These are phyloP conservation scores for Amphibalanus amphitrite DNA, from an alignment of 1,140 invertebrate genomes.

Conservation along the genomic window DNA sequence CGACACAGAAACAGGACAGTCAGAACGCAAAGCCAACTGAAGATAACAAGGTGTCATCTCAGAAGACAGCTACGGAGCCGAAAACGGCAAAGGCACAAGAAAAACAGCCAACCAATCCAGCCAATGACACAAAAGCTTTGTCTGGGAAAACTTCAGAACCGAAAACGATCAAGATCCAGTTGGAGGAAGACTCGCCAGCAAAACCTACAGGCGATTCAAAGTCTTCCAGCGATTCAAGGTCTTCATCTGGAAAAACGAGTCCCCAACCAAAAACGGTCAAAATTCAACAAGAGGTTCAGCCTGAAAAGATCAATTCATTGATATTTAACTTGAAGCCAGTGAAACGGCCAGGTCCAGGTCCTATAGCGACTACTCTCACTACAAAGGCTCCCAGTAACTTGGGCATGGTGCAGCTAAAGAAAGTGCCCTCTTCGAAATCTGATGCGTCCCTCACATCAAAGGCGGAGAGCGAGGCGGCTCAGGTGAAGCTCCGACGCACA, in stretches of 20 bases:
- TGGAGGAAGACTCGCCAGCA: too few species aligned
- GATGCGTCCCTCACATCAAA: neutral
- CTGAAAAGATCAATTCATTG: neutral
- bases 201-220: too few species aligned
- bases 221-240: too few species aligned
- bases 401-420: neutral
- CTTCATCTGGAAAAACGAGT: neutral
- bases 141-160: too few species aligned
- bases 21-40: too few species aligned
- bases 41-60: too few species aligned
- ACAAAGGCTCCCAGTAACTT: neutral
- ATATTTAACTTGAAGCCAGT: neutral
- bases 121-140: too few species aligned
- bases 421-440: neutral
- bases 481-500: neutral
- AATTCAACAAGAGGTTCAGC: neutral
- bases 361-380: neutral
- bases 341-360: neutral
- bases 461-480: neutral
- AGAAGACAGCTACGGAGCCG: too few species aligned
- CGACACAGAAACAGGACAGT: too few species aligned
- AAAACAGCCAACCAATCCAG: too few species aligned
- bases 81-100: too few species aligned
- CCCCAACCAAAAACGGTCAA: neutral
- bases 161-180: too few species aligned